Percentiles rank a stretch among this genome's conserved stretches.
Conservation (phyloP, 1,140 invertebrate genomes). For the Cyclina sinensis region DNA sequence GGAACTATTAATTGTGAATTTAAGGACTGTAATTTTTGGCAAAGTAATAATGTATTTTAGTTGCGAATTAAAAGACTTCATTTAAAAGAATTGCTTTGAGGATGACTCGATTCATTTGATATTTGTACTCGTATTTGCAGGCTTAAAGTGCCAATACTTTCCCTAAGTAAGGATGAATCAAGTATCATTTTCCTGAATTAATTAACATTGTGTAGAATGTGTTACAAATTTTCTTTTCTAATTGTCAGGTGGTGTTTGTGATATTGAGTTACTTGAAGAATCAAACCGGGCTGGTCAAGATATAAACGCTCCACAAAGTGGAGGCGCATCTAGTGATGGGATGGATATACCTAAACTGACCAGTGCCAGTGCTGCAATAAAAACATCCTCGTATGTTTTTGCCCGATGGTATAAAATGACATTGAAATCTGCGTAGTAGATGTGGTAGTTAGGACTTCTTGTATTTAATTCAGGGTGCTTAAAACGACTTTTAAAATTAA, state of each 20-base stretch:
- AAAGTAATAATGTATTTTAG: too few relatives aligned
- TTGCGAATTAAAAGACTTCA: too few relatives aligned
- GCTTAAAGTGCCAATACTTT: too few relatives aligned
- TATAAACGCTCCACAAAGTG: neutral
- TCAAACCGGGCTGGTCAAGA: neutral
- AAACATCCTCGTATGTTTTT: slow-evolving; percentile 9
- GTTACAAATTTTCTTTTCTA: neutral
- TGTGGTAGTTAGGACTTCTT: too few relatives aligned
- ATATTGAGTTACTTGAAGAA: slow-evolving; percentile 23
- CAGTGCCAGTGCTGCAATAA: slow-evolving; percentile 13
- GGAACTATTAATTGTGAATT: too few relatives aligned
- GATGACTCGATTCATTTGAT: too few relatives aligned
- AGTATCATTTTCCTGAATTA: neutral
- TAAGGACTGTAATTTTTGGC: too few relatives aligned
- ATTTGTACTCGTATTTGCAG: too few relatives aligned
- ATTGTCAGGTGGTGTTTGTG: neutral
- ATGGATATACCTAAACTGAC: neutral
- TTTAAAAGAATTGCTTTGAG: too few relatives aligned
- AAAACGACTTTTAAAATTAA: too few relatives aligned
- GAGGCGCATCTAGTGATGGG: neutral
- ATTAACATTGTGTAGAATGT: neutral
- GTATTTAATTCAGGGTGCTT: too few relatives aligned
- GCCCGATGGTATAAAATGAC: slow-evolving; percentile 6
- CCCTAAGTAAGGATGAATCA: neutral
- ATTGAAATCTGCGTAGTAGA: neutral